These are phyloP conservation scores for Rhabditoides inermis DNA, from an alignment of 2,888 invertebrate genomes.

Conservation along the genomic window DNA sequence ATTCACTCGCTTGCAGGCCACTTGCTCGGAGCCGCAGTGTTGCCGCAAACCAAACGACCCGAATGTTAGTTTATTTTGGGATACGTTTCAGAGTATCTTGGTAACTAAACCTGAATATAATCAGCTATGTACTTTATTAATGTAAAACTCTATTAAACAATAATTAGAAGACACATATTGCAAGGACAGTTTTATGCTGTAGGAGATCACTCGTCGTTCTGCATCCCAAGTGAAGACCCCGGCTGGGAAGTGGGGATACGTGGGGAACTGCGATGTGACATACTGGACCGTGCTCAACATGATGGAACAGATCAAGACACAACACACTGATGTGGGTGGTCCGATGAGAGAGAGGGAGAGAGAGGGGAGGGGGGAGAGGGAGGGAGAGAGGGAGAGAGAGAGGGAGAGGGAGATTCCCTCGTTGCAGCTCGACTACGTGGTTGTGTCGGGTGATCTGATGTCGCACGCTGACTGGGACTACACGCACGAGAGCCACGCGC, in stretches of 20 bases:
- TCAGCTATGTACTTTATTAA: too few relatives aligned
- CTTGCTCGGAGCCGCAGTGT: conserved; percentile 86
- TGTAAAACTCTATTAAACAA: too few relatives aligned
- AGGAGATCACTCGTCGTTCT: too few relatives aligned
- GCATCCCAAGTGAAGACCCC: conserved; percentile 23
- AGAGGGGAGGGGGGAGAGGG: neutral
- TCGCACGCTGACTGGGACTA: conserved; percentile 42
- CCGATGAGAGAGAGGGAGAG: neutral
- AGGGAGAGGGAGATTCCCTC: conserved; percentile 4
- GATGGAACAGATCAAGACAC: conserved; percentile 30
- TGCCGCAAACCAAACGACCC: conserved; percentile 59
- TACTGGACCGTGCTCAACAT: conserved; percentile 41
- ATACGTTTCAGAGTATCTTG: too few relatives aligned
- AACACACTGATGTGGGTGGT: conserved; percentile 19
- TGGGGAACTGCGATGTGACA: conserved; percentile 41
- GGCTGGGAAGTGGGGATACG: conserved; percentile 36
- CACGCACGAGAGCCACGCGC: conserved; percentile 28
- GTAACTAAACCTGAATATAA: too few relatives aligned
- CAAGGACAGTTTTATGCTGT: too few relatives aligned
- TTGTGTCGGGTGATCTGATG: conserved; percentile 41
- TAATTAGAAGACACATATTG: too few relatives aligned
- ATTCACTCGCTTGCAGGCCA: conserved; percentile 77
- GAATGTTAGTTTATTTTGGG: conserved; percentile 9
- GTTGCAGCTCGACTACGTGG: conserved; percentile 39
- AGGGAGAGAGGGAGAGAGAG: neutral